Evolutionary conservation across 2,113 vertebrate genomes (phyloP).

Genomic region (Anolis carolinensis): DNA sequence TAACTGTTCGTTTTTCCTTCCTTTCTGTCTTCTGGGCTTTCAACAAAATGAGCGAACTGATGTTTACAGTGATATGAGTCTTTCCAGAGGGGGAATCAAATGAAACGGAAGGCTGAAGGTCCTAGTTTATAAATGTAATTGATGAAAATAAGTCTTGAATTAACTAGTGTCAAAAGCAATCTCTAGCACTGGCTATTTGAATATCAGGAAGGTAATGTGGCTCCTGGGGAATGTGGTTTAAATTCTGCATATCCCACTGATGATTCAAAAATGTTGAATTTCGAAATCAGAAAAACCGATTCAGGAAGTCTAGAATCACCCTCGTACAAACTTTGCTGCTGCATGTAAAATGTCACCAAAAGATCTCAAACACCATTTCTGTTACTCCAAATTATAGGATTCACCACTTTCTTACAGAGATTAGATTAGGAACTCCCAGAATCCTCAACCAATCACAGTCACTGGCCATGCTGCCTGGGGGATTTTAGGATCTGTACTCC

Average conservation of each 20-base stretch:
- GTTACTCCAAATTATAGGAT: neutral
- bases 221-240: neutral
- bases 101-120: conserved; percentile 13
- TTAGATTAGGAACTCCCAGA: neutral
- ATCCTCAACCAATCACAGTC: neutral
- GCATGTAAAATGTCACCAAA: neutral
- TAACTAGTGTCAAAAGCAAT: neutral
- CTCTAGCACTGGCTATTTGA: neutral
- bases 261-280: neutral
- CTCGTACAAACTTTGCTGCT: neutral
- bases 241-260: neutral
- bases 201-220: neutral
- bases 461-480: neutral
- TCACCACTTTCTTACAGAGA: neutral
- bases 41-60: conserved; percentile 43
- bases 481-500: neutral
- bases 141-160: conserved; percentile 8
- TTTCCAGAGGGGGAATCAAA: conserved; percentile 12
- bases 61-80: conserved; percentile 37
- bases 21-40: conserved; percentile 46
- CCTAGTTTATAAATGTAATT: neutral
- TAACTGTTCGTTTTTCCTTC: conserved; percentile 60
- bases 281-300: neutral
- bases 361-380: neutral
- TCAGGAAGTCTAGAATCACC: neutral